Evolutionary conservation across 2,797 vertebrate genomes (phyloP).

Genomic region (Macrochelys suwanniensis): DNA sequence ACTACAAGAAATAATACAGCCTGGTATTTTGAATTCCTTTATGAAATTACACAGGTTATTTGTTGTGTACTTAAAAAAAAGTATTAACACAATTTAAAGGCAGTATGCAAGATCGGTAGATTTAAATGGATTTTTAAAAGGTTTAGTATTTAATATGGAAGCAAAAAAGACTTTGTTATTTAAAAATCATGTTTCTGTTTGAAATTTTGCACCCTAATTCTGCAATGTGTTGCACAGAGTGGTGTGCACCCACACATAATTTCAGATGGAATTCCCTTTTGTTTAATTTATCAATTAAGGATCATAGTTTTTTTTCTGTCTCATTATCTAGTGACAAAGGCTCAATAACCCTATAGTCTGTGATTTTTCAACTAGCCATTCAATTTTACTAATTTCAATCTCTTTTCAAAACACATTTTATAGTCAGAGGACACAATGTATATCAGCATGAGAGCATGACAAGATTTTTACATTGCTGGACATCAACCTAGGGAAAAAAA

Average conservation of each 20-base stretch:
- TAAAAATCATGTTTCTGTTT: background rate
- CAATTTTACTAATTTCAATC: background rate
- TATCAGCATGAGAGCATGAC: background rate
- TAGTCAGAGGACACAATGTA: background rate
- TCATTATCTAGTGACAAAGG: background rate
- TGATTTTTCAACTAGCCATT: background rate
- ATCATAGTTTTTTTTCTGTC: background rate
- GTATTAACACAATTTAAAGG: background rate
- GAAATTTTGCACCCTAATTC: background rate
- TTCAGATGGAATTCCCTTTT: background rate
- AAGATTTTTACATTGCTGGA: background rate
- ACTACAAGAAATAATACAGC: conserved; percentile 1
- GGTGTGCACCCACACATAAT: background rate
- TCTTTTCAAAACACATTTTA: conserved; percentile 19
- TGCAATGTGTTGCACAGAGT: background rate
- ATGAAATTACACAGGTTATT: conserved; percentile 35
- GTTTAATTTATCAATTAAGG: background rate
- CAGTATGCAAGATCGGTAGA: background rate
- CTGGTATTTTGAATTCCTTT: conserved; percentile 9
- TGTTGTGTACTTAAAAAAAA: conserved; percentile 2
- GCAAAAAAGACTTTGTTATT: background rate
- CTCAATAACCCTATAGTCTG: background rate
- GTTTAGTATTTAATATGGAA: background rate
- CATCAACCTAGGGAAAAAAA: conserved; percentile 4
- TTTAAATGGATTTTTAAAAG: background rate